A percentile compares a stretch with the other conserved stretches of the same genome.
These are phyloP conservation scores for Naso thynnoides DNA, from an alignment of 2,797 vertebrate species.

Conservation along the genomic window DNA sequence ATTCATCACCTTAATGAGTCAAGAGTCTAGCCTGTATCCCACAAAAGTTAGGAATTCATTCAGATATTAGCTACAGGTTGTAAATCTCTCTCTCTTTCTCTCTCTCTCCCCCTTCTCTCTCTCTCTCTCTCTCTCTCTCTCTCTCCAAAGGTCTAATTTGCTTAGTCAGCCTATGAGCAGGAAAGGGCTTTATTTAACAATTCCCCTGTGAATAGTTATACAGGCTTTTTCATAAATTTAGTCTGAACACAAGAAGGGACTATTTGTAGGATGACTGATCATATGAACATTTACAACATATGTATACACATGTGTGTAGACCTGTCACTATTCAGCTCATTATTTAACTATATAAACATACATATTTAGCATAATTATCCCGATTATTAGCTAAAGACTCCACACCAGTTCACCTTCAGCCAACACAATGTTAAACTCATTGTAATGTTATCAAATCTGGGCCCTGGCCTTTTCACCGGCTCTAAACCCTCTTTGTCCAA, in stretches of 20 bases:
- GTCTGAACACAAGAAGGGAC: conserved; percentile 42
- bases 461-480: conserved; percentile 66
- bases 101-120: conserved; percentile 27
- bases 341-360: conserved; percentile 40
- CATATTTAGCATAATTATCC: conserved; percentile 48
- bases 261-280: conserved; percentile 59
- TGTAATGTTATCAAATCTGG: conserved; percentile 70
- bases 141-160: conserved; percentile 50
- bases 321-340: conserved; percentile 40
- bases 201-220: conserved; percentile 52
- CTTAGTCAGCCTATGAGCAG: conserved; percentile 60
- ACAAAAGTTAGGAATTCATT: conserved; percentile 66
- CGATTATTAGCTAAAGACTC: conserved; percentile 55
- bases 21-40: conserved; percentile 50
- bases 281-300: conserved; percentile 32
- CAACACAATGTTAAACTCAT: conserved; percentile 68
- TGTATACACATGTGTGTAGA: conserved; percentile 14
- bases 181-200: conserved; percentile 63
- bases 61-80: conserved; percentile 71
- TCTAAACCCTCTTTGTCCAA: conserved; percentile 75
- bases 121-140: conserved; percentile 46
- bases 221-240: conserved; percentile 52
- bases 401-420: conserved; percentile 69
- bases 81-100: conserved; percentile 51
- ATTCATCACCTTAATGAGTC: conserved; percentile 76